phyloP scores from a whole-genome alignment of 2,888 invertebrate species.

The Spilarctia lutea region DNA sequence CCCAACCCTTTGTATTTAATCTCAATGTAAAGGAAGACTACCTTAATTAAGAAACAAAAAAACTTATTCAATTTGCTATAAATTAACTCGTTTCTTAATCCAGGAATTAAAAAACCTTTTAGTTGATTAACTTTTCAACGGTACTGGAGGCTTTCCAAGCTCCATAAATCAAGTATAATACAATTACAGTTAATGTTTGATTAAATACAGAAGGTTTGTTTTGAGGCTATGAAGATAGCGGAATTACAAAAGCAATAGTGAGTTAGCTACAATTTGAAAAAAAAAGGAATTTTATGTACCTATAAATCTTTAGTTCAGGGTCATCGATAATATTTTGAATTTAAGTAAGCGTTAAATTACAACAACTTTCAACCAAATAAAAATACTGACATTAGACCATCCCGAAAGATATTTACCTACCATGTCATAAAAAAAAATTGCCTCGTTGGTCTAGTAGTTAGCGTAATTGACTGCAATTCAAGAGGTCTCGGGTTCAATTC shows the following conservation, averaged over 20 bases:
- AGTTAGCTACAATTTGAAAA: no score
- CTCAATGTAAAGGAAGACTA: conserved; percentile 41
- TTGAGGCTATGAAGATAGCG: conserved; percentile 26
- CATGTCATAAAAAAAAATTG: no score
- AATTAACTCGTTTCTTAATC: conserved; percentile 80
- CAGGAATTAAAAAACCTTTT: conserved; percentile 76
- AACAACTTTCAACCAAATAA: not conserved
- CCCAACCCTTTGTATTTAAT: conserved; percentile 1
- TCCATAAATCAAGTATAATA: conserved; percentile 80
- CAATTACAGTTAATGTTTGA: conserved; percentile 79
- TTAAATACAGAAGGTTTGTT: conserved; percentile 58
- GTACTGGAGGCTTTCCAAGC: conserved; percentile 74
- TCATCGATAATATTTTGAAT: not conserved
- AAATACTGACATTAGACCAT: not conserved
- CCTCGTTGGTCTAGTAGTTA: no score
- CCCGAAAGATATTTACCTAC: no score
- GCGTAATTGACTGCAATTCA: no score
- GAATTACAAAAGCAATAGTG: not conserved
- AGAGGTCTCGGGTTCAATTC: no score
- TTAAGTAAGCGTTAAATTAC: not conserved
- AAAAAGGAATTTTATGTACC: not conserved
- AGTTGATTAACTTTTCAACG: conserved; percentile 83
- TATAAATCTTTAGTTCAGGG: no score
- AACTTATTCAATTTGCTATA: conserved; percentile 72
- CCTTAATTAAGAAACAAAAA: conserved; percentile 67